Percentiles rank a stretch among this genome's conserved stretches.
These are phyloP conservation scores for Anagyrus pseudococci DNA, from an alignment of 2,888 invertebrate species.

Conservation along the genomic window DNA sequence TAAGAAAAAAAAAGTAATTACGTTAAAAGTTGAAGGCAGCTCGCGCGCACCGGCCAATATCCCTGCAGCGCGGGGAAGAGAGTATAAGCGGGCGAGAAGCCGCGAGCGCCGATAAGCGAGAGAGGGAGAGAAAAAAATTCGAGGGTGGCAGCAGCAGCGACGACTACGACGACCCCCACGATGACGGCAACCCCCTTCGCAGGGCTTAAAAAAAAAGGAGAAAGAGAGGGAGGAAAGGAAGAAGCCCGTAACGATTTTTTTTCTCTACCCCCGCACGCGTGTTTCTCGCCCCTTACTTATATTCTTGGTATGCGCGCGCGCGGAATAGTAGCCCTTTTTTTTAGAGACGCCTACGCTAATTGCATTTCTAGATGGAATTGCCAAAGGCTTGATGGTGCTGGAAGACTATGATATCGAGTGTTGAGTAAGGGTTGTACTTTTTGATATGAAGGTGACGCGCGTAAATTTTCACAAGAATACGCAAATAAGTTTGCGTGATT, in stretches of 20 bases:
- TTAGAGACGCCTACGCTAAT: conserved; percentile 16
- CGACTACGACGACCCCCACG: neutral
- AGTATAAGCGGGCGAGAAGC: conserved; percentile 21
- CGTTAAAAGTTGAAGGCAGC: conserved; percentile 29
- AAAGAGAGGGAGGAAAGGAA: conserved; percentile 10
- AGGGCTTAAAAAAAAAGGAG: conserved; percentile 13
- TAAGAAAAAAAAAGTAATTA: conserved; percentile 32
- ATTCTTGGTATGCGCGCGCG: too few species aligned
- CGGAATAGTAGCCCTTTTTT: conserved; percentile 3
- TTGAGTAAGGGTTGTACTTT: too few species aligned
- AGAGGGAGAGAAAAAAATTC: conserved; percentile 37
- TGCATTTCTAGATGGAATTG: conserved; percentile 35
- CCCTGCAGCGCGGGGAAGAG: conserved; percentile 7
- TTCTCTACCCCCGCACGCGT: conserved; percentile 11
- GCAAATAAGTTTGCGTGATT: too few species aligned
- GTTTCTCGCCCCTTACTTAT: too few species aligned
- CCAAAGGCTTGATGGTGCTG: too few species aligned
- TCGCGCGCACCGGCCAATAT: conserved; percentile 2
- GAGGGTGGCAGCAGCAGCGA: conserved; percentile 15
- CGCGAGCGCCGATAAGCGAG: neutral
- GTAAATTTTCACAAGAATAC: too few species aligned
- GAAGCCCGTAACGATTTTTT: conserved; percentile 38
- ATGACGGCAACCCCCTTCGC: conserved; percentile 13
- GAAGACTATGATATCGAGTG: too few species aligned
- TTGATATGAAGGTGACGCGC: too few species aligned